These are phyloP conservation scores for Coptotermes formosanus DNA, from an alignment of 1,140 invertebrate species.

Conservation along the genomic window DNA sequence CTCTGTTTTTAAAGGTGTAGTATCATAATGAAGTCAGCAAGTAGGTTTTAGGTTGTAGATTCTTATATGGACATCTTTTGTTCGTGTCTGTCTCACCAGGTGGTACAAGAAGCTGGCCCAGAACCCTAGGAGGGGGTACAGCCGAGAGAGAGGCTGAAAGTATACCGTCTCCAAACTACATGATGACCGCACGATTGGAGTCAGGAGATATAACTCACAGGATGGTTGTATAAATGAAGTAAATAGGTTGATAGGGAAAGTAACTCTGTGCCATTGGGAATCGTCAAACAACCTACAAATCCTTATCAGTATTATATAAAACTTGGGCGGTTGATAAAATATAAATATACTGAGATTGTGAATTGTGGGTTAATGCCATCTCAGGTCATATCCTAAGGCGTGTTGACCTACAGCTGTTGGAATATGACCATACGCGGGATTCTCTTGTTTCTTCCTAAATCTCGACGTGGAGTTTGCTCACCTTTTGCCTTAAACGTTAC, in stretches of 20 bases:
- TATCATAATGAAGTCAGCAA: not conserved
- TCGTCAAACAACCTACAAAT: too few relatives aligned
- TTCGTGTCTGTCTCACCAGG: not conserved
- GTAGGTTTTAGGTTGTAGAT: not conserved
- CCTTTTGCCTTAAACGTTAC: too few relatives aligned
- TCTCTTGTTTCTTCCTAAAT: too few relatives aligned
- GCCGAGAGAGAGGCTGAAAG: not conserved
- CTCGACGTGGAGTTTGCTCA: too few relatives aligned
- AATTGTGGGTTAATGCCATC: too few relatives aligned
- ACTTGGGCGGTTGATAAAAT: too few relatives aligned
- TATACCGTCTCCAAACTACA: too few relatives aligned
- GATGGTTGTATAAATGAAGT: not conserved
- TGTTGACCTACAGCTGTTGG: too few relatives aligned
- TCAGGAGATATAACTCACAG: not conserved
- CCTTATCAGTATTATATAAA: not conserved
- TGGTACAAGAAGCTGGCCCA: not conserved
- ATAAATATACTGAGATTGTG: too few relatives aligned
- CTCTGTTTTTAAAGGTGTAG: not conserved
- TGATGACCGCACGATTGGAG: not conserved
- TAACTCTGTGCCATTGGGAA: too few relatives aligned
- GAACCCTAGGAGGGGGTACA: not conserved
- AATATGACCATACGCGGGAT: too few relatives aligned
- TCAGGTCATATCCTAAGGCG: too few relatives aligned
- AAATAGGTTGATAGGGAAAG: not conserved
- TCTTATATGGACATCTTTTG: slow-evolving; percentile 2